Percentiles rank a stretch among this genome's conserved stretches.
phyloP scores from a whole-genome alignment of 2,113 vertebrate genomes.

The Trachemys scripta region DNA sequence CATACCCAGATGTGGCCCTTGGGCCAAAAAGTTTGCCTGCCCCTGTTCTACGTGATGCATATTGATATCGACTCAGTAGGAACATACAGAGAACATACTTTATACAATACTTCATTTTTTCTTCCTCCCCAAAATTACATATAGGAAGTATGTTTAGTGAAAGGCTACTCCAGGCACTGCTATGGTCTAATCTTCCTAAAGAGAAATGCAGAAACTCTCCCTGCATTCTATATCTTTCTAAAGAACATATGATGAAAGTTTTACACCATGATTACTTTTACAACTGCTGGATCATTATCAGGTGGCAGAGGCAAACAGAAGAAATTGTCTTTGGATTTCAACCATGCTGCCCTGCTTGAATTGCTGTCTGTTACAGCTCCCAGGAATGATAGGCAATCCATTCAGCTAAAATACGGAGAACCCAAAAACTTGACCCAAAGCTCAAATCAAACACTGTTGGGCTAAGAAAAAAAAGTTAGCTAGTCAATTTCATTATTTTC shows the following conservation, averaged over 20 bases:
- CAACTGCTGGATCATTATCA: background rate
- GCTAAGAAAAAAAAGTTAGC: background rate
- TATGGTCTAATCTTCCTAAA: background rate
- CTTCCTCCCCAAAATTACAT: accelerated
- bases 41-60: background rate
- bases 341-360: background rate
- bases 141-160: background rate
- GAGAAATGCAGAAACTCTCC: background rate
- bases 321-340: background rate
- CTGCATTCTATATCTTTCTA: background rate
- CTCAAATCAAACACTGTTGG: background rate
- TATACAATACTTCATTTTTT: background rate
- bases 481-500: background rate
- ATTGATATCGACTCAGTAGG: accelerated
- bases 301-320: background rate
- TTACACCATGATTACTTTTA: background rate
- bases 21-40: too few species aligned
- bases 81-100: background rate
- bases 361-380: background rate
- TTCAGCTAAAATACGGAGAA: background rate
- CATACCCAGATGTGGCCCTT: too few species aligned
- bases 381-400: background rate
- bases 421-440: background rate
- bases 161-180: background rate
- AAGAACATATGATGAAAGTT: background rate